phyloP scores from a whole-genome alignment of 2,797 vertebrate species.

The Molossus alvarezi region DNA sequence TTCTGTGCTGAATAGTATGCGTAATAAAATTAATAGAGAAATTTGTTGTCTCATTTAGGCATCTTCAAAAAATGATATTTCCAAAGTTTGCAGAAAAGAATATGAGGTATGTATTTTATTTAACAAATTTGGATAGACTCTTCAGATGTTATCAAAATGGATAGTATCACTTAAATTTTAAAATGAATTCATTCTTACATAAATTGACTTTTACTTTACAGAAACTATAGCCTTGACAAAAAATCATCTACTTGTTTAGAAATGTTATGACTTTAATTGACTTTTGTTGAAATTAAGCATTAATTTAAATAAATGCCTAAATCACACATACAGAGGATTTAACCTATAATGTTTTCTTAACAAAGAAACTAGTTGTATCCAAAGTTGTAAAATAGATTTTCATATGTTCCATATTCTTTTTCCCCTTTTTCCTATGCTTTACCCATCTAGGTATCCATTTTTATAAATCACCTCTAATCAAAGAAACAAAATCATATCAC shows the following conservation, averaged over 20 bases:
- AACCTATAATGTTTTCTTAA: conserved; percentile 60
- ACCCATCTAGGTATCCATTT: conserved; percentile 42
- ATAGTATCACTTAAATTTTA: conserved; percentile 47
- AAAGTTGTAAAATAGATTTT: conserved; percentile 65
- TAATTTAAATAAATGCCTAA: conserved; percentile 69
- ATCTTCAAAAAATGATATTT: conserved; percentile 97
- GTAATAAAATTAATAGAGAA: conserved; percentile 76
- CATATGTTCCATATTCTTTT: conserved; percentile 43
- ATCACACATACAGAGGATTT: conserved; percentile 13
- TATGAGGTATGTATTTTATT: conserved; percentile 94
- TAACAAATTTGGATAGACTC: conserved; percentile 56
- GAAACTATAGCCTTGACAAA: conserved; percentile 63
- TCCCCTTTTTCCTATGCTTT: conserved; percentile 36
- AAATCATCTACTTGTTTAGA: conserved; percentile 70
- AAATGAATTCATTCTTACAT: conserved; percentile 62
- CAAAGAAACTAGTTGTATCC: conserved; percentile 60
- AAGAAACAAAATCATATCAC: conserved; percentile 33
- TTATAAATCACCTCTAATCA: conserved; percentile 35
- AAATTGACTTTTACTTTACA: conserved; percentile 62
- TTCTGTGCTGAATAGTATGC: conserved; percentile 69
- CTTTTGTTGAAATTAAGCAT: conserved; percentile 73
- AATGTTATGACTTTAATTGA: conserved; percentile 63
- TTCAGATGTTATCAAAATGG: conserved; percentile 68
- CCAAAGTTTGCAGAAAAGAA: conserved; percentile 97
- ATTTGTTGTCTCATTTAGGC: conserved; percentile 91